A percentile compares a stretch with the other conserved stretches of the same genome.
These are phyloP conservation scores for Phrynocephalus forsythii DNA, from an alignment of 2,797 vertebrate genomes.

Conservation along the genomic window DNA sequence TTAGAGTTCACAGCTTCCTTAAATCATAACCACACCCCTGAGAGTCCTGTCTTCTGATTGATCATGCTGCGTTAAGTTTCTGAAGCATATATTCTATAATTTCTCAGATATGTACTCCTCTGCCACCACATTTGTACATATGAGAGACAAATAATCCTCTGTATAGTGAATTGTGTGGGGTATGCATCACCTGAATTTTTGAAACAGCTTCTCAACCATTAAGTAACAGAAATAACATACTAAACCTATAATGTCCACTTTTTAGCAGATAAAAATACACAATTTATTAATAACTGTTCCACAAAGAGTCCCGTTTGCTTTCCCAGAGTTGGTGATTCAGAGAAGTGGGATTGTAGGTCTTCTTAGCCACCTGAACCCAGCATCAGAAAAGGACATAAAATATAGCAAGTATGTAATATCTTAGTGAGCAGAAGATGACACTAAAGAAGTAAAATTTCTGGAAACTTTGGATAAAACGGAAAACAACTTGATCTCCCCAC, in stretches of 20 bases:
- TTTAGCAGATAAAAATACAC: no score
- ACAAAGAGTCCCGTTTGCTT: background rate
- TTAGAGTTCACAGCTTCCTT: background rate
- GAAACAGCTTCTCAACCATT: background rate
- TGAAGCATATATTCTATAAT: background rate
- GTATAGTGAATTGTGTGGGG: no score
- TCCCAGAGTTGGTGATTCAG: background rate
- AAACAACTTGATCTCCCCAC: no score
- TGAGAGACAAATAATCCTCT: background rate
- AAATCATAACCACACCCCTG: background rate
- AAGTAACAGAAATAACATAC: background rate
- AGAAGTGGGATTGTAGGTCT: background rate
- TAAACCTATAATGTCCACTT: background rate
- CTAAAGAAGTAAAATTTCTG: no score
- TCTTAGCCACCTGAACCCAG: background rate
- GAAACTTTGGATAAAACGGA: no score
- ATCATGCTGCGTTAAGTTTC: background rate
- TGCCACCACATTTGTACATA: background rate
- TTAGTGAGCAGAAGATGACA: background rate
- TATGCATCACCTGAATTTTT: background rate
- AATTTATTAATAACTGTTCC: background rate
- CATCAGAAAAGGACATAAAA: background rate
- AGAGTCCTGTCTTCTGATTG: background rate
- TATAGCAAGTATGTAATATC: background rate
- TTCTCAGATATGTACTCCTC: background rate